Percentiles rank a stretch among this genome's conserved stretches.
phyloP scores from a whole-genome alignment of 2,113 vertebrate genomes.

The Elaphurus davidianus region DNA sequence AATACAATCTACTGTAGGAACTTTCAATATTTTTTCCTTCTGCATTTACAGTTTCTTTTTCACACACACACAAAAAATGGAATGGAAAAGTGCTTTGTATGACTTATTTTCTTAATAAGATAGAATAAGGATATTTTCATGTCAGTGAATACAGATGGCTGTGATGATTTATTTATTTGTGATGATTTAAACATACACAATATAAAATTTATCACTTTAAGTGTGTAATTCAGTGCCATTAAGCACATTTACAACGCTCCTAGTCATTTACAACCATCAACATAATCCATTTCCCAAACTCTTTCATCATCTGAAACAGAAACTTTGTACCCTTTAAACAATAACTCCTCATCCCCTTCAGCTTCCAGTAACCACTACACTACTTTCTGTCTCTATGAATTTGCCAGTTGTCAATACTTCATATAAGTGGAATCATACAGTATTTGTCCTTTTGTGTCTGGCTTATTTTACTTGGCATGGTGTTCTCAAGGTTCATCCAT shows the following conservation, averaged over 20 bases:
- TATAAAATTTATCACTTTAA: not conserved
- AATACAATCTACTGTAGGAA: not conserved
- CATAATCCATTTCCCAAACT: not conserved
- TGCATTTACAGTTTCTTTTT: not conserved
- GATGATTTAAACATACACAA: not conserved
- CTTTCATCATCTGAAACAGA: not conserved
- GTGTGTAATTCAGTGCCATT: not conserved
- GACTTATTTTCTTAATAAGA: not conserved
- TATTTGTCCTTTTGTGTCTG: not conserved
- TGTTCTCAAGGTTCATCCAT: not conserved
- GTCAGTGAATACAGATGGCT: not conserved
- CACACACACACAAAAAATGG: not conserved
- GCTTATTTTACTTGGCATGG: not conserved
- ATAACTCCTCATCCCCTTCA: not conserved
- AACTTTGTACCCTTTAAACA: not conserved
- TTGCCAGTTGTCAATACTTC: not conserved
- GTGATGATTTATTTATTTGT: not conserved
- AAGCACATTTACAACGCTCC: not conserved
- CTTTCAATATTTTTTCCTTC: not conserved
- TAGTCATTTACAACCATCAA: not conserved
- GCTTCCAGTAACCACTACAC: not conserved
- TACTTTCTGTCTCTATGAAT: not conserved
- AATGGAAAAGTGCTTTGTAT: not conserved
- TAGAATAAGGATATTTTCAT: not conserved
- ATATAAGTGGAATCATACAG: not conserved